phyloP scores from a whole-genome alignment of 2,797 vertebrate species.

The Sciurus carolinensis region DNA sequence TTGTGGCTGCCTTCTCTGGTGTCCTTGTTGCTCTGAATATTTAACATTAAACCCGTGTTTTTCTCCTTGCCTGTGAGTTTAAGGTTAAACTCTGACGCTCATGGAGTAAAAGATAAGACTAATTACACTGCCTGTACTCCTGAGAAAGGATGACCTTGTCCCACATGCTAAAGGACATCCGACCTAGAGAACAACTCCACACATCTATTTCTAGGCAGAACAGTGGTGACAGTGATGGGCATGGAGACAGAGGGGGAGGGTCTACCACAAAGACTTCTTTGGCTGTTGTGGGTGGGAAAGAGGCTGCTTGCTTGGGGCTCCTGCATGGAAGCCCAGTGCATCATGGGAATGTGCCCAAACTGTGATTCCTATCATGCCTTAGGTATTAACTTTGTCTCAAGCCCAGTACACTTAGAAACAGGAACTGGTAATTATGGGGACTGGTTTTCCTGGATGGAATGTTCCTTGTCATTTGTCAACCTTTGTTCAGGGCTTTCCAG shows the following conservation, averaged over 20 bases:
- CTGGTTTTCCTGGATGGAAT: not conserved
- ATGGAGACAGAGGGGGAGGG: not conserved
- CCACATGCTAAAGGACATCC: constrained; percentile 8
- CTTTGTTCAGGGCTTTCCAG: not conserved
- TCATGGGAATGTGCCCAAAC: not conserved
- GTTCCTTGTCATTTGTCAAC: not conserved
- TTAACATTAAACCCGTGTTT: constrained; percentile 54
- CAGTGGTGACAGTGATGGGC: not conserved
- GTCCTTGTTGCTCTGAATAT: constrained; percentile 29
- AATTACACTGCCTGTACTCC: constrained; percentile 23
- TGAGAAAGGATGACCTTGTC: constrained; percentile 54
- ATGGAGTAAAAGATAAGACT: constrained; percentile 43
- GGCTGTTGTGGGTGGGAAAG: not conserved
- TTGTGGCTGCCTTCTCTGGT: not conserved
- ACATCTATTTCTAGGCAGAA: not conserved
- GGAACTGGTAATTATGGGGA: not conserved
- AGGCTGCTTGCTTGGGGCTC: not conserved
- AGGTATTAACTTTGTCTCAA: not conserved
- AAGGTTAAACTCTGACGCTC: constrained; percentile 28
- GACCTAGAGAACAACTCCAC: not conserved
- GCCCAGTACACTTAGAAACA: not conserved
- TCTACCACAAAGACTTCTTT: not conserved
- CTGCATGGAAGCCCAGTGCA: not conserved
- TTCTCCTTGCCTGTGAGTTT: constrained; percentile 19
- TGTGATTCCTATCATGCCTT: not conserved